Evolutionary conservation across 2,888 invertebrate genomes (phyloP).

Genomic region (Nymphalis polychloros): DNA sequence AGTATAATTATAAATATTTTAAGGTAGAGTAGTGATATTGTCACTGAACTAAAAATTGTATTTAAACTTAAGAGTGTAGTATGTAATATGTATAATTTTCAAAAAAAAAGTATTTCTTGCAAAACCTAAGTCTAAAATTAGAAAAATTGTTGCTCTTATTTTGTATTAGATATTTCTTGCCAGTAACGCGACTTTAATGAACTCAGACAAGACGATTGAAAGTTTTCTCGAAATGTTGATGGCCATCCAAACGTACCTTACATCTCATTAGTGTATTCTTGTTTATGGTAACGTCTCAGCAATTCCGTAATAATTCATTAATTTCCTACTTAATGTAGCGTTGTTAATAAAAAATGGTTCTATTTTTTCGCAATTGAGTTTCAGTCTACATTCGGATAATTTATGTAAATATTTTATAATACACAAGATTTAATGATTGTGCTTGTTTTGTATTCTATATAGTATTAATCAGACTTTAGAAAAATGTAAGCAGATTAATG

Average conservation of each 20-base stretch:
- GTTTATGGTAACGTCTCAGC: background rate
- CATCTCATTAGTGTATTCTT: background rate
- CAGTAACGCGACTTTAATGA: constrained; percentile 63
- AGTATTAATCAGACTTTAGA: too few relatives aligned
- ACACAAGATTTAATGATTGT: too few relatives aligned
- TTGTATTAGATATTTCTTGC: constrained; percentile 2
- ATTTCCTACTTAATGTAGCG: background rate
- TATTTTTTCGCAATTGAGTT: background rate
- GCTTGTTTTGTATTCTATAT: too few relatives aligned
- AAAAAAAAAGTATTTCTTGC: too few relatives aligned
- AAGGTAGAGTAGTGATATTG: too few relatives aligned
- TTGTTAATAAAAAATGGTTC: background rate
- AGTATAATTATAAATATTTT: too few relatives aligned
- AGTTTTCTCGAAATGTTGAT: background rate
- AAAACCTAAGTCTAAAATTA: background rate
- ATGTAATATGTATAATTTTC: too few relatives aligned
- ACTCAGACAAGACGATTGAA: constrained; percentile 39
- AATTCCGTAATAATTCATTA: background rate
- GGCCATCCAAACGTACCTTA: background rate
- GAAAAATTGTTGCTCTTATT: background rate
- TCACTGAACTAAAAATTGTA: too few relatives aligned
- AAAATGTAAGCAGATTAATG: too few relatives aligned
- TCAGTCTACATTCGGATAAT: background rate
- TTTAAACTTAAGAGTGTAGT: too few relatives aligned
- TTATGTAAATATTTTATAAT: background rate